These are phyloP conservation scores for Phyllotis vaccarum DNA, from an alignment of 2,797 vertebrate genomes.

Conservation along the genomic window DNA sequence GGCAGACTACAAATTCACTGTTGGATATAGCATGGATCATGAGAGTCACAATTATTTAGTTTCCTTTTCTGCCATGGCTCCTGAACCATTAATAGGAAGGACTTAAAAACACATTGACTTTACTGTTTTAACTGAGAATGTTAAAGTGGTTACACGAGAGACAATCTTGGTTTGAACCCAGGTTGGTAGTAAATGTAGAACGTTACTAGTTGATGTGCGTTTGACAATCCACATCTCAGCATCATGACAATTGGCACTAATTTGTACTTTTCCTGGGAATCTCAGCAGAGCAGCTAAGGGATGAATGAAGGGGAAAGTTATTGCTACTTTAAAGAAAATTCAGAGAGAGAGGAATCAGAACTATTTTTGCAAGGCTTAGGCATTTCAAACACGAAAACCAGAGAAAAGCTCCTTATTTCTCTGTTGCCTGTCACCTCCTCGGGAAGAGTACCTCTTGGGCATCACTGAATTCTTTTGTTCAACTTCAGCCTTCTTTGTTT, in stretches of 20 bases:
- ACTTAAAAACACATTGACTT: not conserved
- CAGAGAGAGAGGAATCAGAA: not conserved
- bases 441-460: not conserved
- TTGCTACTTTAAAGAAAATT: not conserved
- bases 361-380: not conserved
- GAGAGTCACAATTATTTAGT: not conserved
- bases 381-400: not conserved
- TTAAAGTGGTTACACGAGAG: not conserved
- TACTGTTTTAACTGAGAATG: constrained; percentile 9
- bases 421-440: not conserved
- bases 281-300: constrained; percentile 52
- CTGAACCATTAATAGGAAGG: not conserved
- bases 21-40: not conserved
- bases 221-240: constrained; percentile 56
- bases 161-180: constrained; percentile 56
- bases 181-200: constrained; percentile 14
- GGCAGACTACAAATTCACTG: constrained; percentile 22
- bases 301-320: not conserved
- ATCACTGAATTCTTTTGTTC: not conserved
- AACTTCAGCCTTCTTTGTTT: not conserved
- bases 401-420: too few relatives aligned
- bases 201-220: constrained; percentile 54
- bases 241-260: constrained; percentile 44
- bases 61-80: not conserved
- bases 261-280: constrained; percentile 20